A percentile compares a stretch with the other conserved stretches of the same genome.
These are phyloP conservation scores for Dendrophyllia cribrosa DNA, from an alignment of 64 coral and sea anemone genomes.

Conservation along the genomic window DNA sequence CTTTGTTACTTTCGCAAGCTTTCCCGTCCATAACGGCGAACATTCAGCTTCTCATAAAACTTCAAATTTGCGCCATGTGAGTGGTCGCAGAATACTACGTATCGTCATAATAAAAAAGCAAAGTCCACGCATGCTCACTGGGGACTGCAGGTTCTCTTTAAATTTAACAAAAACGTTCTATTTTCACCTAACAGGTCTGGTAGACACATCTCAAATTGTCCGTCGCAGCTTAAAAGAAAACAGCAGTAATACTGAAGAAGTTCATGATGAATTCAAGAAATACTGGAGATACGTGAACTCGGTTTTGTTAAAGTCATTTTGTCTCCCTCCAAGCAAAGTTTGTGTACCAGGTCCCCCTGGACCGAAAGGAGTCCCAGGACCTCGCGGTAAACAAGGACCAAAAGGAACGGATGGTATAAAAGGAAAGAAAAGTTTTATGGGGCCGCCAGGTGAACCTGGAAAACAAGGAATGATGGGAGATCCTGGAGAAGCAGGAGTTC, in stretches of 20 bases:
- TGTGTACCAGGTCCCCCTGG: conserved; percentile 58
- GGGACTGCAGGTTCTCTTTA: too few species aligned
- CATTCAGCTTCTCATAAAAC: too few species aligned
- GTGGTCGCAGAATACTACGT: too few species aligned
- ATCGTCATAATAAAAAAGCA: too few species aligned
- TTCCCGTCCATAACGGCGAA: too few species aligned
- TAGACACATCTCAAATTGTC: background rate
- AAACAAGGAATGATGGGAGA: conserved; percentile 61
- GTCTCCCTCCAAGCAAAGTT: conserved; percentile 28
- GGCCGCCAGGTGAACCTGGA: conserved; percentile 47
- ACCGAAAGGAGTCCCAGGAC: conserved; percentile 26
- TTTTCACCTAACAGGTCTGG: background rate
- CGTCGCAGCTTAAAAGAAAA: background rate
- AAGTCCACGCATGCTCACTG: too few species aligned
- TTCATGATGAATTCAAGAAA: background rate
- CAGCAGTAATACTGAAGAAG: background rate
- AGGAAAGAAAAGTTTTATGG: conserved; percentile 18
- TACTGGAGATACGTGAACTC: background rate
- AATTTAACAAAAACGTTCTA: too few species aligned
- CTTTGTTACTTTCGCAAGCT: too few species aligned
- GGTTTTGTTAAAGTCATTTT: conserved; percentile 12
- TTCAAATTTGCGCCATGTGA: too few species aligned
- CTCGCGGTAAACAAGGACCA: conserved; percentile 9
- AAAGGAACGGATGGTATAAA: conserved; percentile 22
- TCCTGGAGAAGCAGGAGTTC: conserved; percentile 18